These are phyloP conservation scores for Heterohyrax brucei DNA, from an alignment of 2,797 vertebrate species.

Conservation along the genomic window DNA sequence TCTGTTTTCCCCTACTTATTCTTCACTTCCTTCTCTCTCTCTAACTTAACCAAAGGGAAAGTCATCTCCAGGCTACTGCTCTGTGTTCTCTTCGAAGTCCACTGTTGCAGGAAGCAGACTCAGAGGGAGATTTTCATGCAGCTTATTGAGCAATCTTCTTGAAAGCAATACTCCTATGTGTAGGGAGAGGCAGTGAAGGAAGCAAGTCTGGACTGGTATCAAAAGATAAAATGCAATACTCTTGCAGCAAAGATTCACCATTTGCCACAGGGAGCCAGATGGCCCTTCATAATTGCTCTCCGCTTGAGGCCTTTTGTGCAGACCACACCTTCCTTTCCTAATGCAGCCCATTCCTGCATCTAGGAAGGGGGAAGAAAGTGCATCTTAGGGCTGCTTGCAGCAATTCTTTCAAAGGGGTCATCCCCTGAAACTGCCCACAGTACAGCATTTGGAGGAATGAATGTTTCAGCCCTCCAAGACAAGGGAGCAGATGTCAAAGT, in stretches of 20 bases:
- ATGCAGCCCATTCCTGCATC: no score
- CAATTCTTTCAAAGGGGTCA: background rate
- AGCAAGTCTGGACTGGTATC: background rate
- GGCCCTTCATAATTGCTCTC: background rate
- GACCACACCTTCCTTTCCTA: background rate
- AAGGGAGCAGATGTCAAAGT: background rate
- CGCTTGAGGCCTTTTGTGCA: background rate
- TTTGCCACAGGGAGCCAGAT: background rate
- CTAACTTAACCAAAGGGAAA: background rate
- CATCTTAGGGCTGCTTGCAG: background rate
- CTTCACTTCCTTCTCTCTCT: background rate
- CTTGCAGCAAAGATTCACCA: background rate
- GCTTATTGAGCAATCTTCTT: background rate
- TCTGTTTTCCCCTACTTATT: background rate
- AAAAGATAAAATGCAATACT: background rate
- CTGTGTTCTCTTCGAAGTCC: background rate
- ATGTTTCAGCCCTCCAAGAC: background rate
- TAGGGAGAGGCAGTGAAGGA: fast-evolving
- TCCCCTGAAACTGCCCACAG: background rate
- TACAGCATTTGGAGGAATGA: background rate
- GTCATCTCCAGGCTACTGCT: background rate
- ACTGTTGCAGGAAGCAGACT: background rate
- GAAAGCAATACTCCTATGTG: background rate
- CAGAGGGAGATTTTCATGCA: background rate
- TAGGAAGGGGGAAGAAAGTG: fast-evolving